Evolutionary conservation across 2,888 invertebrate genomes (phyloP), one percentile per base, ranked within the genome.

Genomic region (Rhamphomyia laevipes): DNA sequence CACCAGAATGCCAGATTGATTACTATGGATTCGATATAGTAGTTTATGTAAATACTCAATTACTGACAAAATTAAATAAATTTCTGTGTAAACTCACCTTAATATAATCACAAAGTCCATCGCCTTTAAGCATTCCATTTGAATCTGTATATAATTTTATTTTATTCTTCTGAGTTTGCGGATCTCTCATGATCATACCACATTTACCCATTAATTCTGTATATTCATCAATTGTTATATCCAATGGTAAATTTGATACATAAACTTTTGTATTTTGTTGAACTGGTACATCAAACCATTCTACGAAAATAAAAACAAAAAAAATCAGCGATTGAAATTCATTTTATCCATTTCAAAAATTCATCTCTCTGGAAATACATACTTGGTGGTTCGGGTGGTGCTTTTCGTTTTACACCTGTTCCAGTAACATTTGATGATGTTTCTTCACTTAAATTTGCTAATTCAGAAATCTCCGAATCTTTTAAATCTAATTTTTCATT

Each of bases 101-200:
- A 46, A 97, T 91, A 64, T 94, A 97, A 56, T 93, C 91, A 68
- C 97, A 97, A 42, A 92, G 74, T 12, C 89, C 99, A 74, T 99
- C 97, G 11, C 99, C 99, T 74, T 99, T 99, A 31, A 87, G 75
- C 55, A 90, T 81, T 0, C 85, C 81, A 60, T 82, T 78, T 35
- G 78, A 72, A 62, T 93, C 91, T 57, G 77, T 79, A 68, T 99
- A 99, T 33, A 99, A 71, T 73, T 97, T 97, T 2, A 95, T 73
- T 71, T 93, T 96, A 68, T 85, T 84, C 64, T 84, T 84, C 57
- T 82, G 84, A 12, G 80, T 82, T 43, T 78, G 75, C 0, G 82
- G 77, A 67, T 97, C 95, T 59, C 87, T 79, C 77, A 92, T 90
- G 30, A 99, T 82, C 54, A 99, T 77, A 5, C 99, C 99, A 75